These are phyloP conservation scores for Sacculina carcini DNA, from an alignment of 2,888 invertebrate species.

Conservation along the genomic window DNA sequence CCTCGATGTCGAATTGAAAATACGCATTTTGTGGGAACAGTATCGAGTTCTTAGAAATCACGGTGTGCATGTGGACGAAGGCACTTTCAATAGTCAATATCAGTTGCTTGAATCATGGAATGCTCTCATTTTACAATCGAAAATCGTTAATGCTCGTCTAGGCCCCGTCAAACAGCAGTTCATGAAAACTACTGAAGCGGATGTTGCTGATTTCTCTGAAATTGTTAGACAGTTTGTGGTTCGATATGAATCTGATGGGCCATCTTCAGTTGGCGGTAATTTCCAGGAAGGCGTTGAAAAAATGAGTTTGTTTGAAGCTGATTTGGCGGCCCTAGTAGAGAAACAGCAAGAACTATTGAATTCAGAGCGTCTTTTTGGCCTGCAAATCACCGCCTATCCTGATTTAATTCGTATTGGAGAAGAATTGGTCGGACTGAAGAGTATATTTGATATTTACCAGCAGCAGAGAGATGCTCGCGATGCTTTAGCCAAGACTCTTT, in stretches of 20 bases:
- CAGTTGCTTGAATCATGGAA: too few species aligned
- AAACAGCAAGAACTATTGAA: conserved; percentile 33
- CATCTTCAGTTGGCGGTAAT: conserved; percentile 47
- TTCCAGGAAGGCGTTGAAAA: conserved; percentile 41
- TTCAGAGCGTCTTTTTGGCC: conserved; percentile 64
- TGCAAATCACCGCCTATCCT: conserved; percentile 56
- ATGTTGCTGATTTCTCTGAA: conserved; percentile 38
- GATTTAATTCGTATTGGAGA: conserved; percentile 29
- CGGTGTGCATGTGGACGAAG: conserved; percentile 30
- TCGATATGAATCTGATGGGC: conserved; percentile 46
- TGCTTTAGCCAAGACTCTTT: conserved; percentile 57
- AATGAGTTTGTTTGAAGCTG: conserved; percentile 36
- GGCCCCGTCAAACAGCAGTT: conserved; percentile 56
- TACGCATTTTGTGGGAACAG: conserved; percentile 41
- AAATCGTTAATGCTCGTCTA: conserved; percentile 22
- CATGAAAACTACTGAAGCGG: conserved; percentile 45
- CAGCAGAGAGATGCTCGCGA: conserved; percentile 49
- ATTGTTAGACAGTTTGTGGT: conserved; percentile 37
- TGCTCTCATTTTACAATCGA: conserved; percentile 17
- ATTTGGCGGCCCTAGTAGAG: conserved; percentile 37
- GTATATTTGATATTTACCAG: conserved; percentile 47
- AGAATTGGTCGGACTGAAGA: conserved; percentile 31
- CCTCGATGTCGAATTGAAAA: conserved; percentile 47
- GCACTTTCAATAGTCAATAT: too few species aligned
- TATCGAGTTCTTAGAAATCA: conserved; percentile 47